Evolutionary conservation across 1,140 invertebrate species (phyloP), one percentile per base, ranked within the genome.

Genomic region (Gryon sp.): DNA sequence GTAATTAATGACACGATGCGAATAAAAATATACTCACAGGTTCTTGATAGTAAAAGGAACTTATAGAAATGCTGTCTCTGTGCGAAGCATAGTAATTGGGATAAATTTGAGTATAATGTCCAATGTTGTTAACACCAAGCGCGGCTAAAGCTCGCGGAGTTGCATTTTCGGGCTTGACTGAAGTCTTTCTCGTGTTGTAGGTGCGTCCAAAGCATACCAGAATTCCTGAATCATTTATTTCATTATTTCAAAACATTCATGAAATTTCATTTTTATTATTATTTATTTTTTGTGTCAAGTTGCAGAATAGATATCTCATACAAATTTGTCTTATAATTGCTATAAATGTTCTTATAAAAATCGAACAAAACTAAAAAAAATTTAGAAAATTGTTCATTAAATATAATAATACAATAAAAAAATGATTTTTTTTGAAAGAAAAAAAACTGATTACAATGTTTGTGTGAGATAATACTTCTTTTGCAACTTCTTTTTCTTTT

Each of bases 171-270:
- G 90, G 89, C 81, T 92, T 94, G 55, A 91, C 87, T 2, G 91
- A 92, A 5, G 94, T 86, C 75, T 94, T 90, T 75, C 94, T 92
- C 1, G 93, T 89, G 78, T 94, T 94, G 7, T 93, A 90, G 0
- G 94, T 93, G 60, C 96, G 91, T 36, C 94, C 94, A 86, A 98
- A 98, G 63, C 94, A 95, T 5, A 96, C 95, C 18, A 97, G 87
- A 16, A 93, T 91, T 76, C 91, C 92, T 92, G 43, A 18, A 80
- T 77, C 59, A 6, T 32, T 11, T 4, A 24, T 4, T 32, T 7
- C 6, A n/a, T n/a, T 34, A 11, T 34, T 12, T 34, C 9, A 32
- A 32, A 6, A 32, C n/a, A n/a, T n/a, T n/a, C n/a, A n/a, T n/a
- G n/a, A n/a, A n/a, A n/a, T n/a, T n/a, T n/a, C n/a, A n/a, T n/a